These are phyloP conservation scores for Fulica atra DNA, from an alignment of 2,113 vertebrate genomes.

Conservation along the genomic window DNA sequence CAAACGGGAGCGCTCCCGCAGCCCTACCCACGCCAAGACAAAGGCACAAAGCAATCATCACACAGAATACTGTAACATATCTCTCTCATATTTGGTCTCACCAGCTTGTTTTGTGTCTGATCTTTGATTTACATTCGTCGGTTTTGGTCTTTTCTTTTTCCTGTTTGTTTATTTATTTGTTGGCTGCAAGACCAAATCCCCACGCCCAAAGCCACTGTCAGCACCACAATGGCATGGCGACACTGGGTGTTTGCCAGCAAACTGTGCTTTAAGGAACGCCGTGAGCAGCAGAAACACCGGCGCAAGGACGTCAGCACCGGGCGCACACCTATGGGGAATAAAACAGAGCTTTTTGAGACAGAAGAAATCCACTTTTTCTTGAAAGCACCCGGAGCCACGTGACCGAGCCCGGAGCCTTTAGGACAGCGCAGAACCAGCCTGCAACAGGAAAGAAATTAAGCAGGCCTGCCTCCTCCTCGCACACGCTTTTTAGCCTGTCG, in stretches of 20 bases:
- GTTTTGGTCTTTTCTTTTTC: neutral
- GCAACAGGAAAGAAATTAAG: constrained; percentile 59
- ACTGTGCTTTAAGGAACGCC: neutral
- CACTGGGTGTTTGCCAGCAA: constrained; percentile 54
- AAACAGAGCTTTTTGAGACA: constrained; percentile 67
- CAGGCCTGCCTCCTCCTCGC: constrained; percentile 31
- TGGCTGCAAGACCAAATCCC: neutral
- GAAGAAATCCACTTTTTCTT: constrained; percentile 68
- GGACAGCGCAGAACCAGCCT: constrained; percentile 45
- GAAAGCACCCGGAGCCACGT: constrained; percentile 64
- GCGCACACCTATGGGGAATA: constrained; percentile 49
- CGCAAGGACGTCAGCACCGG: neutral
- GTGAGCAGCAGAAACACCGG: neutral
- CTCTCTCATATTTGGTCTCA: neutral
- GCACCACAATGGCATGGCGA: constrained; percentile 47
- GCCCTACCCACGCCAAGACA: neutral
- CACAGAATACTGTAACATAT: neutral
- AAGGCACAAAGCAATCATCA: constrained; percentile 11
- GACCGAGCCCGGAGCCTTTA: constrained; percentile 50
- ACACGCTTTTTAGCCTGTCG: constrained; percentile 54
- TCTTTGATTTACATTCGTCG: neutral
- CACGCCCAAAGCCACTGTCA: constrained; percentile 25
- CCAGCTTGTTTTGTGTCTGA: neutral
- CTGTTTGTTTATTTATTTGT: neutral
- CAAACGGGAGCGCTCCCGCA: neutral